Base-by-base conservation (phyloP, 2,888 invertebrate species). In the Sthenelais limicola region DNA sequence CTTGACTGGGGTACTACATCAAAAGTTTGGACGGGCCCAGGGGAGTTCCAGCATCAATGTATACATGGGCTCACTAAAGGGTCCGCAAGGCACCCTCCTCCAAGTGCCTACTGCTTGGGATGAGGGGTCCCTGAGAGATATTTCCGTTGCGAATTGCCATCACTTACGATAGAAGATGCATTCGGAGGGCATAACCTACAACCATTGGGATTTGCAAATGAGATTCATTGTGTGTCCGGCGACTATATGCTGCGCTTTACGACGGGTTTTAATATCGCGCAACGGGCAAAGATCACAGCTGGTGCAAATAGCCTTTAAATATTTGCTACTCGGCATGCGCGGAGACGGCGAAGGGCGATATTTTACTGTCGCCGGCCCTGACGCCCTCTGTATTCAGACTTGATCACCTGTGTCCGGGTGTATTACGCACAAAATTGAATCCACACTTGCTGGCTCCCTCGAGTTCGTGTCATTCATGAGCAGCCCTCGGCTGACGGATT, bases 271-370 rank as follows among this genome's bases (percentile, higher is more conserved):
- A n/a, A 5, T 7, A 21, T 24, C 7, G 51, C 51, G n/a, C 26
- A 26, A n/a, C 51, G 51, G 51, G 38, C 62, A 38, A 38, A 38
- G 62, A 62, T 62, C 62, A 62, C 62, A 62, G 62, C 35, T 62
- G 62, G 62, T 18, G 62, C 28, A 62, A 62, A 62, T 62, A 62
- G 62, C 38, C 62, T 35, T 24, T 62, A 62, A 62, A 62, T 62
- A 62, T 62, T 62, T 35, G 62, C 56, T n/a, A n/a, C n/a, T n/a
- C n/a, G n/a, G n/a, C n/a, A n/a, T n/a, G n/a, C n/a, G n/a, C n/a
- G n/a, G n/a, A n/a, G 62, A 24, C 56, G 62, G 7, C 30, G 12
- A 21, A 7, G 21, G 38, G 62, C 12, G 38, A 38, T 62, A 35
- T 62, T 62, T 62, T 38, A 62, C 26, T 28, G 54, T 28, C 54